A percentile compares a stretch with the other conserved stretches of the same genome.
Conservation (phyloP, 2,888 invertebrate species). For the Macrosoma leucophasiata region DNA sequence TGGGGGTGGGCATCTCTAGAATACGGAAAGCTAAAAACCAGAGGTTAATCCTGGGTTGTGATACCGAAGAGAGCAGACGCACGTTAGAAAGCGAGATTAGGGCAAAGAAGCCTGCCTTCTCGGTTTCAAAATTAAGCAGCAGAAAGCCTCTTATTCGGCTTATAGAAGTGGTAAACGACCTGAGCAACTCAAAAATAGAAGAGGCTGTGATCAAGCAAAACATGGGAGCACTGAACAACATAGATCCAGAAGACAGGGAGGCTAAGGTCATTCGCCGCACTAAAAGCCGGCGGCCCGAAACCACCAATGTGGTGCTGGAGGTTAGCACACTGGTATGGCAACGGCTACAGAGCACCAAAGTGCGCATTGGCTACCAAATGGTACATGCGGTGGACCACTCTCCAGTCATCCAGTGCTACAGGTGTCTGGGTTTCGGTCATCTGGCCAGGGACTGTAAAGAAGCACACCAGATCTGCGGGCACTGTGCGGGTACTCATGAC, state of each 20-base stretch:
- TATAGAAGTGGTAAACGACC: neutral
- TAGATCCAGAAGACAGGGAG: neutral
- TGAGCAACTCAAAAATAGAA: neutral
- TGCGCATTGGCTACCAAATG: slow-evolving; percentile 17
- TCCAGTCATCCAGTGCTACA: slow-evolving; percentile 19
- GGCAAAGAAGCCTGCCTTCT: no score
- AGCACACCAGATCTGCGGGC: no score
- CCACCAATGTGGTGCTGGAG: slow-evolving; percentile 11
- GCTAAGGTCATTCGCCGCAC: neutral
- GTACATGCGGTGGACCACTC: slow-evolving; percentile 10
- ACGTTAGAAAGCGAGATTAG: no score
- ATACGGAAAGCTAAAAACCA: no score
- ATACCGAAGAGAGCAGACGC: no score
- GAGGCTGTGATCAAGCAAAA: slow-evolving; percentile 2
- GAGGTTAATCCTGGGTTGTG: no score
- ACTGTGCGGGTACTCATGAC: slow-evolving; percentile 13
- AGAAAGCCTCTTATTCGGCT: no score
- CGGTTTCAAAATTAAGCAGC: no score
- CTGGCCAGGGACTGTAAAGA: slow-evolving; percentile 10
- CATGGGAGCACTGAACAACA: neutral
- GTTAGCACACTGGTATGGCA: slow-evolving; percentile 5
- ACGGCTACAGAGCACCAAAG: neutral
- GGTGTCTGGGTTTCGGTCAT: slow-evolving; percentile 22
- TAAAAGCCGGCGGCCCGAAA: neutral
- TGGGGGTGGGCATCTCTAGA: no score